Percentiles rank a stretch among this genome's conserved stretches.
Conservation (phyloP, 2,797 vertebrate genomes). For the Eulemur mongoz region DNA sequence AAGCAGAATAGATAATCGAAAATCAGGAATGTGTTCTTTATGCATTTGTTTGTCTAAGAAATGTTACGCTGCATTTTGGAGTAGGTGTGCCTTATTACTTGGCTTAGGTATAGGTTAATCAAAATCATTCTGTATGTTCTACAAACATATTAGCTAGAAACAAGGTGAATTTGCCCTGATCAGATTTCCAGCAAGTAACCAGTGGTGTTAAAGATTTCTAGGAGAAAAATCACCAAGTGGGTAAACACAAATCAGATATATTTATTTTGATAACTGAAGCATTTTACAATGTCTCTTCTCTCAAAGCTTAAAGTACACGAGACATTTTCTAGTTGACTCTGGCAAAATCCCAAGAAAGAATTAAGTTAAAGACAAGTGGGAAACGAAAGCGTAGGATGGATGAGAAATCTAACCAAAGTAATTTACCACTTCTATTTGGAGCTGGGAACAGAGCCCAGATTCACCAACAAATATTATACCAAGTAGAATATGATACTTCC, state of each 20-base stretch:
- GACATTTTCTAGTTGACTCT: slow-evolving; percentile 34
- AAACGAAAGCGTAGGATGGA: background rate
- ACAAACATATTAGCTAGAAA: background rate
- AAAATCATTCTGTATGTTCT: background rate
- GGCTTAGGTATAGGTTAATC: background rate
- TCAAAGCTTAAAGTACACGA: slow-evolving; percentile 27
- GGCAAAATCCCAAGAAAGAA: slow-evolving; percentile 37
- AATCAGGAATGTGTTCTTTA: background rate
- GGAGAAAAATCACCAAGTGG: slow-evolving; percentile 20
- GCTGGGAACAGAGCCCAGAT: slow-evolving; percentile 17
- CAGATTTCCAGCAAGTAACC: background rate
- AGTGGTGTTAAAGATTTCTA: slow-evolving; percentile 7
- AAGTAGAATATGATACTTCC: slow-evolving; percentile 24
- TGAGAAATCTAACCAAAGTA: slow-evolving; percentile 46
- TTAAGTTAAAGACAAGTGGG: slow-evolving; percentile 11
- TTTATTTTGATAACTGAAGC: slow-evolving; percentile 35
- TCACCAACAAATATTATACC: slow-evolving; percentile 14
- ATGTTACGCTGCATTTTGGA: background rate
- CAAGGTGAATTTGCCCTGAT: background rate
- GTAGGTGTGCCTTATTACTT: background rate
- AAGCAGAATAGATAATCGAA: background rate
- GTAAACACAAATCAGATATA: slow-evolving; percentile 29
- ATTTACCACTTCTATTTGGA: slow-evolving; percentile 31
- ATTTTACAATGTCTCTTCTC: slow-evolving; percentile 34
- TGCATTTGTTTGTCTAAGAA: background rate